Base-by-base conservation (phyloP, 2,113 vertebrate species). In the Nesogale talazaci region DNA sequence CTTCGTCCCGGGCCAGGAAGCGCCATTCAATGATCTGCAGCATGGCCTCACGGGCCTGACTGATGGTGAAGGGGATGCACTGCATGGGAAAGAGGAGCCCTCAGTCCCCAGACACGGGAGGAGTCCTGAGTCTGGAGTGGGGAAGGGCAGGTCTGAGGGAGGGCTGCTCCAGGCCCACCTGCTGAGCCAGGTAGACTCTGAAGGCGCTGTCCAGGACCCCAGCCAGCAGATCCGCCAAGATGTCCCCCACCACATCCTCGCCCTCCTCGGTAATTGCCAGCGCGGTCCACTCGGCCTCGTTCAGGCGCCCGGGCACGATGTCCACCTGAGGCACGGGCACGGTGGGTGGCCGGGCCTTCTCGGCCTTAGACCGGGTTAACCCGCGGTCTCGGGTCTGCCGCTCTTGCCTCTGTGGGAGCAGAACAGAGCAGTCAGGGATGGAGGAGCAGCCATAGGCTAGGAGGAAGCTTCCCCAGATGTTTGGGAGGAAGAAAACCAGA, bases 1-100 rank as follows among this genome's bases (percentile, higher is more conserved):
- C 98, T 25, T 97, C 96, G 3, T 99, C 99, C 36, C 97, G 92
- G 2, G 57, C 97, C 94, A 98, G 81, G 93, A 99, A 98, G 4
- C 97, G 94, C 96, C 97, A 98, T 93, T 98, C 97, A 0, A 96
- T 63, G 0, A 97, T 95, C 40, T 98, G 97, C 38, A 98, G 88
- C 83, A 99, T 95, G 91, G 97, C 97, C 0, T 97, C 98, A 57
- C 96, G 94, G 0, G 98, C 98, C 98, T 98, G 98, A 57, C 56
- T 94, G 93, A 98, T 96, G 0, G 98, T 83, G 95, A 97, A 99
- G 1, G 98, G 97, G 69, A 98, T 74, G 34, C 98, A n/a, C 99
- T 99, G 95, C 1, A 0, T 63, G 52, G 52, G 88, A 0, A 7
- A 75, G 56, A 90, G 11, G 42, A 29, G 46, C 42, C 61, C 83